phyloP scores from a whole-genome alignment of 2,888 invertebrate genomes.

The Deroplatys truncata region DNA sequence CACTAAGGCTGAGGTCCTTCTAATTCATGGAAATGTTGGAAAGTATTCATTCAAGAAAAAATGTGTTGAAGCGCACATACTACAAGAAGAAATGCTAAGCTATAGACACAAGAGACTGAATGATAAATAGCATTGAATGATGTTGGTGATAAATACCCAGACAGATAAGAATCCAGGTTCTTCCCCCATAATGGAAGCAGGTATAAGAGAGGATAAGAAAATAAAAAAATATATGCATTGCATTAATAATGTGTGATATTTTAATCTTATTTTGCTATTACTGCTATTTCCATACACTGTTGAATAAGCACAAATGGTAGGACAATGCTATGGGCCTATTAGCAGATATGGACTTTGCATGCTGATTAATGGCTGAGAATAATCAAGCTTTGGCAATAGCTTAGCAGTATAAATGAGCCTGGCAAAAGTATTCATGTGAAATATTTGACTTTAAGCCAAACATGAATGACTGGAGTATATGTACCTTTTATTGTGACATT shows the following conservation, averaged over 20 bases:
- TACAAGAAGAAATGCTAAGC: not conserved
- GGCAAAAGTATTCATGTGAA: not conserved
- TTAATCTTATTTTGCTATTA: not conserved
- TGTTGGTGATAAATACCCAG: not conserved
- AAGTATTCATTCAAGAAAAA: not conserved
- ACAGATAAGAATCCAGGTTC: not conserved
- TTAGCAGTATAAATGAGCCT: not conserved
- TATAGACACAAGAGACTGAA: not conserved
- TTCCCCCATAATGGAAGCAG: not conserved
- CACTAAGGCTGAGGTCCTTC: not conserved
- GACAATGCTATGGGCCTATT: not conserved
- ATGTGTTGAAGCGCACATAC: not conserved
- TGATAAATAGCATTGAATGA: no score
- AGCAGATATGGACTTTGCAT: not conserved
- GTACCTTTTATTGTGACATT: not conserved
- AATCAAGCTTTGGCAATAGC: not conserved
- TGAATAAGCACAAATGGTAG: not conserved
- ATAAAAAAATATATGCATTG: not conserved
- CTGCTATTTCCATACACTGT: not conserved
- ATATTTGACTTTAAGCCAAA: not conserved
- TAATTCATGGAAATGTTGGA: not conserved
- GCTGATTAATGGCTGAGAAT: not conserved
- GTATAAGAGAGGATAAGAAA: not conserved
- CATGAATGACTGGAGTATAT: not conserved
- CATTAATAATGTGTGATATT: not conserved